Base-by-base conservation (phyloP, 2,113 vertebrate genomes). In the Australoheros scitulus region DNA sequence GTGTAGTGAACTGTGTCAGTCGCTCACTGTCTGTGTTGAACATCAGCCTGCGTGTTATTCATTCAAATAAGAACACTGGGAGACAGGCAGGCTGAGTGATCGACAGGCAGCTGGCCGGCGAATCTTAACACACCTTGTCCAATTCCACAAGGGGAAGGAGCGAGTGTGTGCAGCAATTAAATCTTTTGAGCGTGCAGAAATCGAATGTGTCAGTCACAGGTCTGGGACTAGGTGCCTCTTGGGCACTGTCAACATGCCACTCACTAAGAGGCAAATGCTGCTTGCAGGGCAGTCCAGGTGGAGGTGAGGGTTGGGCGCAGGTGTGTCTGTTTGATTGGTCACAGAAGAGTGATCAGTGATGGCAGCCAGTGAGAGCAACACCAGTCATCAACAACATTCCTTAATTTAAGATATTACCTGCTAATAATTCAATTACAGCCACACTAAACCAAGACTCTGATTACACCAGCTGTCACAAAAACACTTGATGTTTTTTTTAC, bases 141-240 rank as follows among this genome's bases (percentile, higher is more conserved):
- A 76, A 79, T 81, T 83, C 80, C 70, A 56, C 79, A 5, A 52
- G 65, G 52, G 38, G 22, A 63, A 2, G 7, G 38, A 32, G 61
- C 15, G 1, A n/a, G 77, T 32, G 81, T 56, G 32, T 14, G 78
- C 56, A 79, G 88, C 82, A 87, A 87, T 92, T 88, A 84, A 91
- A 86, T 82, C 65, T 63, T 29, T 41, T 60, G 79, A 32, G 60
- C 1, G 75, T 65, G 76, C 61, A 84, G 82, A 89, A 90, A 90
- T 89, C 61, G 20, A 87, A 92, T 6, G 83, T 88, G 89, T 91
- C 90, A 85, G 79, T 81, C 47, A 34, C 80, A 36, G 78, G 63
- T 63, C 59, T 70, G 82, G 36, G 14, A 38, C 76, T 7, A 24
- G 70, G 47, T 80, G 81, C 76, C 81, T 80, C 72, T 2, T 60